Base-by-base conservation (phyloP, 92 coral and sea anemone genomes). In the Phenganax stokvisi region DNA sequence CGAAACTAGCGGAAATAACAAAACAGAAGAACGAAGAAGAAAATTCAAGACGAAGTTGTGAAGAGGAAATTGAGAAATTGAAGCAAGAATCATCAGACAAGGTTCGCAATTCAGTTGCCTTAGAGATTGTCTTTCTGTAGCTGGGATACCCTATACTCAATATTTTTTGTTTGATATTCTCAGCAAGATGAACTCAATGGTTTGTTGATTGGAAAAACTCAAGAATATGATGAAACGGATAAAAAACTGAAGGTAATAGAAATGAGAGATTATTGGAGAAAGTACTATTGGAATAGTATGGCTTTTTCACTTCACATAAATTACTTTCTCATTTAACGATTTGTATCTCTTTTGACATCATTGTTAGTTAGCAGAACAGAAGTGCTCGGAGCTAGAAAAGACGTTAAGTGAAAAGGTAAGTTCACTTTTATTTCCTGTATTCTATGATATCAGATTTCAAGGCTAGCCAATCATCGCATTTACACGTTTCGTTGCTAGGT, bases 11-110 rank as follows among this genome's bases (percentile, higher is more conserved):
- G 37, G 86, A 75, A 59, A 57, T 89, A 69, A 79, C 72, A 64
- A 74, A 81, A 60, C 59, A 72, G 76, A 86, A 80, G 54, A 70
- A 86, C 37, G 86, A 86, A 13, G 74, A 79, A 67, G 92, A 91
- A 70, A 81, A 64, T 29, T 90, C 92, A 15, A 90, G 83, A 65
- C 80, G 70, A 58, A 59, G 64, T 10, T 90, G 89, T 3, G 92
- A 91, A 60, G 90, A 91, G 30, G 85, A 87, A 8, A 85, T 87
- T 9, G 90, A 91, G 72, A 85, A 82, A 56, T 88, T 87, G 62
- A 83, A 86, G 71, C 79, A 75, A 4, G 92, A 82, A 54, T 84
- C 84, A 8, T 66, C 73, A n/a, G 85, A 89, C 73, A 81, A 85
- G 96, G 96, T 90, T 51, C n/a, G 83, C 25, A 51, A 7, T 17